These are phyloP conservation scores for Pomacea canaliculata DNA, from an alignment of 2,888 invertebrate species.

Conservation along the genomic window DNA sequence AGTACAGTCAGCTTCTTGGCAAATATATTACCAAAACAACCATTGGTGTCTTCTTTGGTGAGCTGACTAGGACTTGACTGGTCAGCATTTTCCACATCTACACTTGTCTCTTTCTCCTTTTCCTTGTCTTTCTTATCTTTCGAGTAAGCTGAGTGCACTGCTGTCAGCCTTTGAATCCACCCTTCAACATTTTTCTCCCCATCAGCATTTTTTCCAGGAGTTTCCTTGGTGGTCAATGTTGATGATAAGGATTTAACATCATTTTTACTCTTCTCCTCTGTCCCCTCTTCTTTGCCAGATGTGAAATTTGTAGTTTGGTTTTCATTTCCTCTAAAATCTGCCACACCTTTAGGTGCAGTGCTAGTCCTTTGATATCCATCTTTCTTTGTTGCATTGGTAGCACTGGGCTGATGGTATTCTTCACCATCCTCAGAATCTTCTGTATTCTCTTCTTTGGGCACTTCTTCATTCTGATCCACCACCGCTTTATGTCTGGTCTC, in stretches of 20 bases:
- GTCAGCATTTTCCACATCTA: conserved; percentile 3
- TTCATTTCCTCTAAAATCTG: not conserved
- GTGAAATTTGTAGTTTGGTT: not conserved
- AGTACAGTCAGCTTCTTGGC: conserved; percentile 42
- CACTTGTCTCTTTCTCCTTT: conserved; percentile 1
- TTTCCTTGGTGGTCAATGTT: not conserved
- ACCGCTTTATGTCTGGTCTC: not conserved
- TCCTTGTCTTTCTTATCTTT: not conserved
- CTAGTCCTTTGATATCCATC: too few relatives aligned
- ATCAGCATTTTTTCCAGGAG: not conserved
- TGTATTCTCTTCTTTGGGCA: not conserved
- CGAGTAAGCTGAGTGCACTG: not conserved
- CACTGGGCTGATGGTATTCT: conserved; percentile 13
- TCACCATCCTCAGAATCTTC: not conserved
- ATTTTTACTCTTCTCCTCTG: not conserved
- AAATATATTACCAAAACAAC: conserved; percentile 54
- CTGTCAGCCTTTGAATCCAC: not conserved
- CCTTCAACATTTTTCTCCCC: conserved; percentile 1
- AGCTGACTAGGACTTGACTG: conserved; percentile 5
- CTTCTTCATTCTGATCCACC: not conserved
- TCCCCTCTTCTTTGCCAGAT: not conserved
- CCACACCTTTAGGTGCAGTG: not conserved
- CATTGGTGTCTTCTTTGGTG: conserved; percentile 31
- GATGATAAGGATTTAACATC: not conserved
- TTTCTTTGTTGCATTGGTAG: not conserved